Evolutionary conservation across 2,113 vertebrate genomes (phyloP).

Genomic region (Alectura lathami): DNA sequence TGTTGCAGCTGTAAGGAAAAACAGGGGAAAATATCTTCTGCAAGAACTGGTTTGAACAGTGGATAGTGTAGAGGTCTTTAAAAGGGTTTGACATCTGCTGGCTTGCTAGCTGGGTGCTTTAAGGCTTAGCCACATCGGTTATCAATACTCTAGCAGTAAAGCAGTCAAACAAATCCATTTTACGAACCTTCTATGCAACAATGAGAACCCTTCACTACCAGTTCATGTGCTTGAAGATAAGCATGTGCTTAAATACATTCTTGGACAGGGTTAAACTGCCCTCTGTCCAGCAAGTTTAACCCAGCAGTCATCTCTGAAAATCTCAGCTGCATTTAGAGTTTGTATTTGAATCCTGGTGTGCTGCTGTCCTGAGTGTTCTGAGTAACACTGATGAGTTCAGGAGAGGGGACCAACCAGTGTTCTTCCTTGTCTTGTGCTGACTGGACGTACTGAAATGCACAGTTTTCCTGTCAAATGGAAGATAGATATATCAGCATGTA

Average conservation of each 20-base stretch:
- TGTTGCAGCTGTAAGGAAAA: background rate
- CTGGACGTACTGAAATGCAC: background rate
- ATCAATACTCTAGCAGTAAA: background rate
- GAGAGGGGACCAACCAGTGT: accelerated
- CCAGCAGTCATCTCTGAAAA: background rate
- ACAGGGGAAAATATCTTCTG: background rate
- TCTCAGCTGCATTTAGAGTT: background rate
- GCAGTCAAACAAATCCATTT: background rate
- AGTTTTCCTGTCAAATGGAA: background rate
- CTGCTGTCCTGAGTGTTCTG: background rate
- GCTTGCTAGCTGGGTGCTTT: background rate
- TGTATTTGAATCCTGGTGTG: background rate
- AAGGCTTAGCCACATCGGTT: background rate
- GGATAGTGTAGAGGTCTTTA: background rate
- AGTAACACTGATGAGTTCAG: background rate
- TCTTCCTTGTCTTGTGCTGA: background rate
- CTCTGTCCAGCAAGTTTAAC: background rate
- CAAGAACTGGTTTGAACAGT: background rate
- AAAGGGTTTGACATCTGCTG: background rate
- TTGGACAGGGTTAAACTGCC: background rate
- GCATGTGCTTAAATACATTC: background rate
- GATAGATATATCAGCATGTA: background rate
- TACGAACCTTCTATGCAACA: background rate
- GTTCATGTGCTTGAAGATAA: background rate
- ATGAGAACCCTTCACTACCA: background rate